Evolutionary conservation across 2,888 invertebrate species (phyloP).

Genomic region (Dusona sp.): DNA sequence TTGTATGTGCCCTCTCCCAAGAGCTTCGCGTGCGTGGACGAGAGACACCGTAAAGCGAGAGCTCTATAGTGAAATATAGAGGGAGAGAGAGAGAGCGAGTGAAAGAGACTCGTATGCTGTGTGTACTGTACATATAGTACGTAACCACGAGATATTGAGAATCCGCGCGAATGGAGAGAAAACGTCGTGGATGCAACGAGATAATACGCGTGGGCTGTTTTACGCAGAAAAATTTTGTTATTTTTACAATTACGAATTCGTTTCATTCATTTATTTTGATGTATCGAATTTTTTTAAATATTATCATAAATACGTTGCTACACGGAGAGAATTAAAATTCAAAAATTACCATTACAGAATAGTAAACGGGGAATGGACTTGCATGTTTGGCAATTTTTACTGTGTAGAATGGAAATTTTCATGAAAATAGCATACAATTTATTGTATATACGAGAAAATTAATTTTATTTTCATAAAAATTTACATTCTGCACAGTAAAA

Average conservation of each 20-base stretch:
- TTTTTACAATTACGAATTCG: neutral
- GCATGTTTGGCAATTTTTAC: too few species aligned
- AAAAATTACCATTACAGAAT: too few species aligned
- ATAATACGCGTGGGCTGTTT: slow-evolving; percentile 14
- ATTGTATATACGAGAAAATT: too few species aligned
- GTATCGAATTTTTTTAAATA: too few species aligned
- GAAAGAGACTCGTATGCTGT: slow-evolving; percentile 3
- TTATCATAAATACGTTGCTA: too few species aligned
- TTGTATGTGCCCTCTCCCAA: neutral
- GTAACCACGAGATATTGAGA: slow-evolving; percentile 26
- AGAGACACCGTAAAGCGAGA: slow-evolving; percentile 17
- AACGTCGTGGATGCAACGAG: slow-evolving; percentile 40
- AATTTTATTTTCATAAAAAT: too few species aligned
- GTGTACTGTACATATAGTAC: slow-evolving; percentile 23
- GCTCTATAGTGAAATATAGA: neutral
- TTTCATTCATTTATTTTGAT: neutral
- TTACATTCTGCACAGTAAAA: too few species aligned
- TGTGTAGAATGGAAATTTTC: too few species aligned
- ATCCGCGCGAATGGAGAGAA: slow-evolving; percentile 40
- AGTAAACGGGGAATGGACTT: too few species aligned
- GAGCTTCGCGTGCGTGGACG: slow-evolving; percentile 14
- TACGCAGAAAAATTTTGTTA: neutral
- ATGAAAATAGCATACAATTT: too few species aligned
- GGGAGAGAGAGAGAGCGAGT: neutral
- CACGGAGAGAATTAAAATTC: too few species aligned